A percentile compares a stretch with the other conserved stretches of the same genome.
These are phyloP conservation scores for Hippocampus mohnikei DNA, from an alignment of 2,113 vertebrate genomes.

Conservation along the genomic window DNA sequence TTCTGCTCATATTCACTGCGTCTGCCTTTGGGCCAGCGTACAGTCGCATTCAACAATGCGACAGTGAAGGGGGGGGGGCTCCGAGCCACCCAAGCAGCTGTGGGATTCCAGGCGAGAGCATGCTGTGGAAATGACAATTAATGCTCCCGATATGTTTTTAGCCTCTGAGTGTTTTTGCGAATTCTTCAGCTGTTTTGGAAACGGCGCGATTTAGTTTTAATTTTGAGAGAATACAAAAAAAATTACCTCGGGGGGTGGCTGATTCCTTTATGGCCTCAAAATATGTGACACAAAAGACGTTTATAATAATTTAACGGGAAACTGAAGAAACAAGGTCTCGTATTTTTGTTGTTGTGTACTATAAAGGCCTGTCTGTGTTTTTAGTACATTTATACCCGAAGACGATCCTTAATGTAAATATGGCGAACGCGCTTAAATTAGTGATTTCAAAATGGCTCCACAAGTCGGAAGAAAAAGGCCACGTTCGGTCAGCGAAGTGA, in stretches of 20 bases:
- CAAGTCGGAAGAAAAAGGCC: too few relatives aligned
- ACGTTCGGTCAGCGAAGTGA: too few relatives aligned
- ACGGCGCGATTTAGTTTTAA: neutral
- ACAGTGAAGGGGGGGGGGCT: constrained; percentile 24
- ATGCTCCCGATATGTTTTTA: constrained; percentile 27
- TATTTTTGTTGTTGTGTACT: too few relatives aligned
- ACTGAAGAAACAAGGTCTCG: too few relatives aligned
- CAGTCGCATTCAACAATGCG: constrained; percentile 37
- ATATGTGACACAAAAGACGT: neutral
- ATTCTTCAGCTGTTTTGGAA: constrained; percentile 7
- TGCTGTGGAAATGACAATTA: constrained; percentile 21
- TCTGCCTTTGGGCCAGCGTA: constrained; percentile 49
- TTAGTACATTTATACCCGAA: too few relatives aligned
- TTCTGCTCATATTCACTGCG: constrained; percentile 55
- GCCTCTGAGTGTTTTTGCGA: neutral
- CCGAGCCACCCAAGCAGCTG: constrained; percentile 33
- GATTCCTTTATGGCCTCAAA: neutral
- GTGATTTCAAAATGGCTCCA: too few relatives aligned
- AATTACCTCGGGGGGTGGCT: neutral
- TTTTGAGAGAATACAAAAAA: neutral
- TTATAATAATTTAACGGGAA: neutral
- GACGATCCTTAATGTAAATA: too few relatives aligned
- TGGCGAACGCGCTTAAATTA: too few relatives aligned
- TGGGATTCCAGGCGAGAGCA: constrained; percentile 40
- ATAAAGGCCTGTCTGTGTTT: too few relatives aligned